Conservation (phyloP, 2,888 invertebrate genomes). For the Rhogogaster chlorosoma region DNA sequence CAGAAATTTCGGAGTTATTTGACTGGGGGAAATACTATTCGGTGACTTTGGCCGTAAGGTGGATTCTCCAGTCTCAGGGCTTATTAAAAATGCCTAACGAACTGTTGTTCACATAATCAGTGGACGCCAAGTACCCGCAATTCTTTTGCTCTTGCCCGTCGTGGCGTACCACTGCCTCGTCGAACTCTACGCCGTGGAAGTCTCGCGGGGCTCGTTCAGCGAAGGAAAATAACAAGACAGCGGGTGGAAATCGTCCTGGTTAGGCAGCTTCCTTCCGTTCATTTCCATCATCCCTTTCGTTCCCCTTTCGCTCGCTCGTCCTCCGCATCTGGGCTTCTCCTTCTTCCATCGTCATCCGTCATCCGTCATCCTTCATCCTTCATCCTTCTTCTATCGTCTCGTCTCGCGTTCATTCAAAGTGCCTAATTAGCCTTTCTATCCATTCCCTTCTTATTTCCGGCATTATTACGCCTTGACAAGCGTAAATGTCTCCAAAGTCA, state of each 20-base stretch:
- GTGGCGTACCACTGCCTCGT: neutral
- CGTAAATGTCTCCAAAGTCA: conserved; percentile 29
- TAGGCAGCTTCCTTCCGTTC: conserved; percentile 32
- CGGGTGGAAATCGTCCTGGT: conserved; percentile 29
- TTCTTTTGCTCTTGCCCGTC: neutral
- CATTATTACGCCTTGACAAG: conserved; percentile 45
- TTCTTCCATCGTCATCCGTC: neutral
- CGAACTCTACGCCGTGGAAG: conserved; percentile 21
- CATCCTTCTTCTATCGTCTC: conserved; percentile 5
- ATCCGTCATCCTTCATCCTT: conserved; percentile 27
- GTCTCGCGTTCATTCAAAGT: conserved; percentile 30
- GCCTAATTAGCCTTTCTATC: conserved; percentile 35
- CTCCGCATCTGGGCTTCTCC: neutral
- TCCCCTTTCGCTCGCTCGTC: neutral
- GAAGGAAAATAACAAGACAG: conserved; percentile 41
- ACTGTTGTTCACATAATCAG: conserved; percentile 1
- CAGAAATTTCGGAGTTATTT: neutral
- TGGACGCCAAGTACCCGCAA: neutral
- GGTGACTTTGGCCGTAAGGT: neutral
- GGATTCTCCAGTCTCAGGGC: neutral
- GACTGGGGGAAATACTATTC: neutral
- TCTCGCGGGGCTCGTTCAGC: conserved; percentile 3
- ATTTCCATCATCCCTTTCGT: conserved; percentile 40
- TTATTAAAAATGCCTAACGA: conserved; percentile 26
- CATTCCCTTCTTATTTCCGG: conserved; percentile 41